Evolutionary conservation across 2,797 vertebrate genomes (phyloP), one percentile per base, ranked within the genome.

Genomic region (Phaenicophaeus curvirostris): DNA sequence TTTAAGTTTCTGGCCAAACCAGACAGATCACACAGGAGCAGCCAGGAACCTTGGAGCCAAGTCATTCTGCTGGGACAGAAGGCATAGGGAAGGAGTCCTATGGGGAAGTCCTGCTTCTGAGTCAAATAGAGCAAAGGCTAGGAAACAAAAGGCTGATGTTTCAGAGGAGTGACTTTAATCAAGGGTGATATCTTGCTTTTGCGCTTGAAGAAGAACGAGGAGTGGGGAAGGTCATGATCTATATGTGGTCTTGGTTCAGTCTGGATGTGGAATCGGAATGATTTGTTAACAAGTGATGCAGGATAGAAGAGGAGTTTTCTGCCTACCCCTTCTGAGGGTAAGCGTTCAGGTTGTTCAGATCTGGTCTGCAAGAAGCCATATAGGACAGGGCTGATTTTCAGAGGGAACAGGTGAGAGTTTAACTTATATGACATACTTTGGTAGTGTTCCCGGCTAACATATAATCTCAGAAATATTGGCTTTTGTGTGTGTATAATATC

Each of bases 391-490:
- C 7, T 57, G 16, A 14, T 78, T 91, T 93, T 92, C 37, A 61
- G 84, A 79, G 57, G 50, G n/a, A 91, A 15, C 6, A 72, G 44
- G 31, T 39, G 41, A 89, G 75, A 83, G 86, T 42, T 79, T 72
- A 89, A 44, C 67, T 93, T 90, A 24, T 72, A 79, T 5, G 19
- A 83, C 58, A 16, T 67, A 41, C 75, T 85, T 94, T 53, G 53
- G 57, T 35, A 77, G 15, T 39, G 41, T 85, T 93, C 77, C 76
- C 59, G 90, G 24, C 53, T 57, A 90, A 65, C 88, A 54, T 73
- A 37, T 74, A 92, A 85, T 93, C 69, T 93, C 74, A 16, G 23
- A 87, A 94, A 93, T 94, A 89, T 41, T 84, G 86, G 39, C 27
- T 91, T 91, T 62, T 90, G 41, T 89, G 25, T 44, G 10, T 58